Evolutionary conservation across 2,888 invertebrate species (phyloP), one percentile per base, ranked within the genome.

Genomic region (Eledona agricola): DNA sequence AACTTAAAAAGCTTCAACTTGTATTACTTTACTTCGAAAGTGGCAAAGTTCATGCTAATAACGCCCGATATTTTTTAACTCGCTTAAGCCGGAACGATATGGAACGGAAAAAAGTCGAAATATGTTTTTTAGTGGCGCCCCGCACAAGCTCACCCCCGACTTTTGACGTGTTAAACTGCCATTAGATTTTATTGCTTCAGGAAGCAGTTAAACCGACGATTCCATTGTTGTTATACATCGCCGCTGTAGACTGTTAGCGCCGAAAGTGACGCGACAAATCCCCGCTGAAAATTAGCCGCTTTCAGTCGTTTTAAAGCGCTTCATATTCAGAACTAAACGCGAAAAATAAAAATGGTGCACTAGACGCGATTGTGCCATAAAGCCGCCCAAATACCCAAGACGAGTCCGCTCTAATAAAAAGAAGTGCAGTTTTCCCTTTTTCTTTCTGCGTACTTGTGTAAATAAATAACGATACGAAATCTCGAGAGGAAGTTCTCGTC

Each of bases 31-130:
- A 63, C 65, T 65, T 63, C 55, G 51, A 65, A 69, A 69, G 65
- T 66, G 60, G 62, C 63, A 67, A 67, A 68, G 64, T 68, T 68
- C 65, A 64, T 65, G 65, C 65, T 69, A 69, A 69, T 67, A 67
- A 64, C 64, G 56, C 34, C 42, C 37, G 59, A 54, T 58, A 57
- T 63, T 63, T 63, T 62, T 63, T 62, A 56, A 46, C 57, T 11
- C 43, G 23, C 25, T 32, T 17, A 20, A 31, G 11, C 22, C 37
- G 31, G 31, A 34, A 29, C 31, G 35, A 49, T 35, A 35, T 31
- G 32, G 38, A 38, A 43, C 12, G 43, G 31, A 31, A 34, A 25
- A 29, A 29, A 16, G 17, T 17, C 32, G 32, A 32, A n/a, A n/a
- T n/a, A n/a, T n/a, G n/a, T 34, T 35, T 22, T 46, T 35, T 1